Evolutionary conservation across 2,113 vertebrate species (phyloP).

Genomic region (Podarcis muralis): DNA sequence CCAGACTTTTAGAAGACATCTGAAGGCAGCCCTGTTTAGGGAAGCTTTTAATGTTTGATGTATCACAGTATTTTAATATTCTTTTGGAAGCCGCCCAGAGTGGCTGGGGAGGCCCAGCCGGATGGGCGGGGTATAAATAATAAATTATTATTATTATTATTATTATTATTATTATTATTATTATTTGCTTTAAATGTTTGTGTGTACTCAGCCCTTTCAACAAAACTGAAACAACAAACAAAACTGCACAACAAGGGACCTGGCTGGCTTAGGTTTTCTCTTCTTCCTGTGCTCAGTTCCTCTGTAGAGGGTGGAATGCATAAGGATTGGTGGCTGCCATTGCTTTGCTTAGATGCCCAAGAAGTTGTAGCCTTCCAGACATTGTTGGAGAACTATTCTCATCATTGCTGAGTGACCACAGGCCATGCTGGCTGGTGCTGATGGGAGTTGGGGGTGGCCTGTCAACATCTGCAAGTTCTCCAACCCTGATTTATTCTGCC

Average conservation of each 20-base stretch:
- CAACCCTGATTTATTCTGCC: neutral
- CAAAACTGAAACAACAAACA: too few relatives aligned
- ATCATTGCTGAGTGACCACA: neutral
- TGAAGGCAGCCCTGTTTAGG: too few relatives aligned
- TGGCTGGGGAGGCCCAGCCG: too few relatives aligned
- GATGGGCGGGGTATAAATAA: too few relatives aligned
- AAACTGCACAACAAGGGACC: neutral
- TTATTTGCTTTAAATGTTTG: too few relatives aligned
- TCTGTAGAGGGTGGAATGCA: neutral
- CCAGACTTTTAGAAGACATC: too few relatives aligned
- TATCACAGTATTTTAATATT: too few relatives aligned
- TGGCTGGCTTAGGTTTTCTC: neutral
- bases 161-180: too few relatives aligned
- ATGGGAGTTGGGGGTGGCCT: neutral
- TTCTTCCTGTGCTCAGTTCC: too few relatives aligned
- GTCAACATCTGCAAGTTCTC: neutral
- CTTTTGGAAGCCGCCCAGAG: too few relatives aligned
- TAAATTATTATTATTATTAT: too few relatives aligned
- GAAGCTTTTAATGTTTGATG: too few relatives aligned
- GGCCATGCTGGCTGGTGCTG: neutral
- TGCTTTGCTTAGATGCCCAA: neutral
- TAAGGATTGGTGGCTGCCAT: neutral
- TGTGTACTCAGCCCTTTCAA: neutral
- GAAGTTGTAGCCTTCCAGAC: neutral
- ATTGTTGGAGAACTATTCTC: neutral